Conservation (phyloP, 2,113 vertebrate genomes). For the Ifrita kowaldi region DNA sequence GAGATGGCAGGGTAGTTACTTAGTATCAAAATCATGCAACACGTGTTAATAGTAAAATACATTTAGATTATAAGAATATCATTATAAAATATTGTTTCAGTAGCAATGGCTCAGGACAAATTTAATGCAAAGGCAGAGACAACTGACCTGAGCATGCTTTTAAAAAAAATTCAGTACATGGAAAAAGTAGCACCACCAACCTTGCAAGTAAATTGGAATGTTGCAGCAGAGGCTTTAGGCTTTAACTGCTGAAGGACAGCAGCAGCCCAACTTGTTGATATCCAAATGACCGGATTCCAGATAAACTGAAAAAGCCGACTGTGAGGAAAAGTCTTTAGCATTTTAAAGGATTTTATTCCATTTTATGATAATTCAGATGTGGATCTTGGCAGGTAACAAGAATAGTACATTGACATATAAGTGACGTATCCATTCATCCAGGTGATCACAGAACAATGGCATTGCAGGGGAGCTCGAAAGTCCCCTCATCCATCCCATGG, state of each 20-base stretch:
- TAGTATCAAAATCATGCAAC: slow-evolving; percentile 72
- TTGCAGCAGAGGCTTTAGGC: slow-evolving; percentile 77
- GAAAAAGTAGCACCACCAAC: slow-evolving; percentile 93
- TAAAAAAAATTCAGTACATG: slow-evolving; percentile 82
- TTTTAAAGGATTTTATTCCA: slow-evolving; percentile 47
- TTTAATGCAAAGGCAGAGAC: slow-evolving; percentile 97
- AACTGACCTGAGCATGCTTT: slow-evolving; percentile 87
- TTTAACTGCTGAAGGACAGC: slow-evolving; percentile 79
- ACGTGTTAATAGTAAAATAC: slow-evolving; percentile 65
- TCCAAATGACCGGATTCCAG: slow-evolving; percentile 85
- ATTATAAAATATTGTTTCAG: slow-evolving; percentile 90
- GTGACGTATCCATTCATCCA: background rate
- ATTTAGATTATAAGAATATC: slow-evolving; percentile 86
- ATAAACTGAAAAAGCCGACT: slow-evolving; percentile 82
- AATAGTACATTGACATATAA: background rate
- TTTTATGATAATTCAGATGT: slow-evolving; percentile 34
- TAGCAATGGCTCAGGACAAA: slow-evolving; percentile 90
- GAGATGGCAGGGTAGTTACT: slow-evolving; percentile 28
- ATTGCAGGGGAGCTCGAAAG: background rate
- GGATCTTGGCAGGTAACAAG: slow-evolving; percentile 2
- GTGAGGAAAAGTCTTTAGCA: slow-evolving; percentile 78
- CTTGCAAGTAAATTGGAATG: slow-evolving; percentile 87
- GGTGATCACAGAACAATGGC: background rate
- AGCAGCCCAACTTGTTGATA: slow-evolving; percentile 79
- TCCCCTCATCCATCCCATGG: background rate